Percentiles rank a stretch among this genome's conserved stretches.
These are phyloP conservation scores for Halcyon senegalensis DNA, from an alignment of 2,113 vertebrate genomes.

Conservation along the genomic window DNA sequence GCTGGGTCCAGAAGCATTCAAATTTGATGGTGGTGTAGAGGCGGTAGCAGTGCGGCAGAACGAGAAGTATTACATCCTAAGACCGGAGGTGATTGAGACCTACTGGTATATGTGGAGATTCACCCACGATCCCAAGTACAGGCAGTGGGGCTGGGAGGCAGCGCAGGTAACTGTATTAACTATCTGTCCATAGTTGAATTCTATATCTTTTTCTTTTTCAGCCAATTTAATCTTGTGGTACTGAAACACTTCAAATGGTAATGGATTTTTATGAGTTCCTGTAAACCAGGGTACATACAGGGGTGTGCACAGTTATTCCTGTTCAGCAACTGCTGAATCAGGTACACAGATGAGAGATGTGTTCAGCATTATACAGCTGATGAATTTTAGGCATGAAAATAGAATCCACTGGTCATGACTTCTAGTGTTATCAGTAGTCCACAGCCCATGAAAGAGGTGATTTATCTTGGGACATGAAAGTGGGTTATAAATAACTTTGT, in stretches of 20 bases:
- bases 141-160: constrained; percentile 98
- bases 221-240: background rate
- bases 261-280: background rate
- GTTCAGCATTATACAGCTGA: background rate
- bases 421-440: background rate
- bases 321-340: background rate
- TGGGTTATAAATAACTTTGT: background rate
- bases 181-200: background rate
- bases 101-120: constrained; percentile 99
- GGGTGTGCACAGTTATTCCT: background rate
- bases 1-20: constrained; percentile 96
- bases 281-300: too few species aligned
- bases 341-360: background rate
- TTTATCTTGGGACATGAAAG: background rate
- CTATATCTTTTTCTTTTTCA: background rate
- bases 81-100: constrained; percentile 97
- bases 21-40: constrained; percentile 95
- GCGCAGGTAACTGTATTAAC: constrained; percentile 81
- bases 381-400: background rate
- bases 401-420: background rate
- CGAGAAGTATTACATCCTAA: constrained; percentile 97
- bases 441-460: background rate
- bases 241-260: background rate
- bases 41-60: constrained; percentile 95
- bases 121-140: constrained; percentile 96